Base-by-base conservation (phyloP, 2,113 vertebrate genomes). In the Phoxinus phoxinus region DNA sequence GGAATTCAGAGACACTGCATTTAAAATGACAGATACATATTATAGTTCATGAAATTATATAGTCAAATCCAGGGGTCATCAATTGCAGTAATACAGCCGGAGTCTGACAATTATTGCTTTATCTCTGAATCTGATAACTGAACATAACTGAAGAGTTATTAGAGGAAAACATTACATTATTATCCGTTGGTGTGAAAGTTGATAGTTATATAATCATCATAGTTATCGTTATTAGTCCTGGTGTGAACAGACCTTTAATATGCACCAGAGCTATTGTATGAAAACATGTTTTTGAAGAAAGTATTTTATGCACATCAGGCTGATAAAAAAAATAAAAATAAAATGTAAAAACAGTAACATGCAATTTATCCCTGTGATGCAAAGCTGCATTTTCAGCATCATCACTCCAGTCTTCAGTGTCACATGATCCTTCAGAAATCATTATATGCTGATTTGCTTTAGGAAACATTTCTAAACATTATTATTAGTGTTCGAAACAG, bases 11-110 rank as follows among this genome's bases (percentile, higher is more conserved):
- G 9, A 23, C 7, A 35, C 3, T 37, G 8, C 41, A 41, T 41
- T 12, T 1, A 71, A 15, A 75, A 30, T 53, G 32, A 10, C 46
- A 32, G 15, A 51, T 53, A 67, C 30, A 19, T 25, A 48, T 74
- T 48, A 25, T 30, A 8, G 6, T 75, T 48, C 8, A 21, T 27
- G 5, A 75, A 76, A 53, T 76, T 0, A 51, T 21, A 72, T 23
- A 23, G 32, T 71, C 15, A 41, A 23, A 71, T 71, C 67, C 8
- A 12, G 59, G n/a, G n/a, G n/a, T 63, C n/a, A 3, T 67, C 63
- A 67, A 72, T 73, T 53, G 8, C 44, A 30, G 46, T 5, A 76
- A 46, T 76, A 76, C 73, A 51, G n/a, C 46, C 53, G 73, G 73
- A 25, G 15, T 32, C 73, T 53, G 46, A 2, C 46, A 75, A 30